Conservation (phyloP, 2,888 invertebrate species). For the Aspidapion aeneum region DNA sequence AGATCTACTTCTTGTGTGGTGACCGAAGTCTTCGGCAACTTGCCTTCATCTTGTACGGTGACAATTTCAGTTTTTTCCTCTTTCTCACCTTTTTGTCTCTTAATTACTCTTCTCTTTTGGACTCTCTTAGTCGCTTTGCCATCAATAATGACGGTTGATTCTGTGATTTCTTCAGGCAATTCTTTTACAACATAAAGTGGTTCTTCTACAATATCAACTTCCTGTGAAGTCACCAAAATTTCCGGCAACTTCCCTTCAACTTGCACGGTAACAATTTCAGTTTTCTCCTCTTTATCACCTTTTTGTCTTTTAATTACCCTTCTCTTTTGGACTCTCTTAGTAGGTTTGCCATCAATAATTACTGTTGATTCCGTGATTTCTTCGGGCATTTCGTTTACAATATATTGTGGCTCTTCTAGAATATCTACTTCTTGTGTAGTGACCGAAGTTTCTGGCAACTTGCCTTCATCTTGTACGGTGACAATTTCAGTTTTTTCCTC, state of each 20-base stretch:
- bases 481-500: too few species aligned
- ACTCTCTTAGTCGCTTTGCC: constrained; percentile 28
- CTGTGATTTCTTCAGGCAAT: too few species aligned
- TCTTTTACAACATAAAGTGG: constrained; percentile 15
- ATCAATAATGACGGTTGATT: too few species aligned
- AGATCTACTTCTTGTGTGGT: too few species aligned
- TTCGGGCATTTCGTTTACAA: too few species aligned
- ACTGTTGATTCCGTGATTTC: too few species aligned
- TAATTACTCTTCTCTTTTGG: constrained; percentile 27
- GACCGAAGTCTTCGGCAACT: too few species aligned
- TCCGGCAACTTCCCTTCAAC: constrained; percentile 37
- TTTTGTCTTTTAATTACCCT: constrained; percentile 36
- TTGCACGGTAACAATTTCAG: constrained; percentile 43
- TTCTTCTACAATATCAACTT: constrained; percentile 32
- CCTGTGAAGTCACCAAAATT: constrained; percentile 28
- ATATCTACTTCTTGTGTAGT: constrained; percentile 25
- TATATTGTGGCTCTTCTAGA: neutral
- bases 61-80: constrained; percentile 50
- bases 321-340: constrained; percentile 37
- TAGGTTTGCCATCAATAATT: too few species aligned
- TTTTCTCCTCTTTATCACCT: constrained; percentile 38
- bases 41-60: constrained; percentile 46
- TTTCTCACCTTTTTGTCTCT: constrained; percentile 43
- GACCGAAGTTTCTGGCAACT: constrained; percentile 34
- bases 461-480: constrained; percentile 41